Percentiles rank a stretch among this genome's conserved stretches.
Evolutionary conservation across 2,888 invertebrate species (phyloP).

Genomic region (Morpho deidamia): DNA sequence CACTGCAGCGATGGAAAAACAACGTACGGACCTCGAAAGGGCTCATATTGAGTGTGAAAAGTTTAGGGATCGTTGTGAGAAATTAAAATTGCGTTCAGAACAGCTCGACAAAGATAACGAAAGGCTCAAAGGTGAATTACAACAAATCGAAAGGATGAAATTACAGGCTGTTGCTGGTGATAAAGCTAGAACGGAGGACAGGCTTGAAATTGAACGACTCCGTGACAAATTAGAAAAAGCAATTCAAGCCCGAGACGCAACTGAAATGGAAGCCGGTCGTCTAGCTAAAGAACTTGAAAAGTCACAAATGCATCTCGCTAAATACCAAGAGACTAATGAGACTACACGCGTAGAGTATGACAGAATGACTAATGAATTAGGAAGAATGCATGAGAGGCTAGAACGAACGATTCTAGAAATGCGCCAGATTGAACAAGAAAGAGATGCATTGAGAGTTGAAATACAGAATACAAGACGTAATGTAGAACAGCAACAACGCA

Average conservation of each 20-base stretch:
- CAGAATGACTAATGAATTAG: constrained; percentile 88
- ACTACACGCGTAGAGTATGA: constrained; percentile 91
- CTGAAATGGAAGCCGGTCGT: constrained; percentile 90
- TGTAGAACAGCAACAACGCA: constrained; percentile 81
- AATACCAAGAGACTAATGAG: constrained; percentile 90
- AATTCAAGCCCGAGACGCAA: constrained; percentile 87
- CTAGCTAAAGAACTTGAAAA: constrained; percentile 92
- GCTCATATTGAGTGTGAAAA: constrained; percentile 94
- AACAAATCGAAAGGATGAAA: constrained; percentile 87
- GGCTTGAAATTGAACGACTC: constrained; percentile 89
- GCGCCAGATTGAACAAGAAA: constrained; percentile 84
- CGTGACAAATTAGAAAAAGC: constrained; percentile 93
- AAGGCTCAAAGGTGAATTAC: constrained; percentile 66
- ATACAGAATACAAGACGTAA: constrained; percentile 81
- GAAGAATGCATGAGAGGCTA: constrained; percentile 88
- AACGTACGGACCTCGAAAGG: constrained; percentile 87
- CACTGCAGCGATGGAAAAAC: constrained; percentile 86
- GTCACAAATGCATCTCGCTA: constrained; percentile 88
- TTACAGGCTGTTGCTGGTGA: constrained; percentile 82
- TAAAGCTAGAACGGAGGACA: constrained; percentile 82
- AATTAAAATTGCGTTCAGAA: constrained; percentile 85
- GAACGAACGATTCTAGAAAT: constrained; percentile 85
- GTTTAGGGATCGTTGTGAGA: constrained; percentile 91
- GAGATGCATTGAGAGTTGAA: constrained; percentile 84
- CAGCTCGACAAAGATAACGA: constrained; percentile 81